These are phyloP conservation scores for Brachypodius melanocephalos DNA, from an alignment of 2,113 vertebrate species.

Conservation along the genomic window DNA sequence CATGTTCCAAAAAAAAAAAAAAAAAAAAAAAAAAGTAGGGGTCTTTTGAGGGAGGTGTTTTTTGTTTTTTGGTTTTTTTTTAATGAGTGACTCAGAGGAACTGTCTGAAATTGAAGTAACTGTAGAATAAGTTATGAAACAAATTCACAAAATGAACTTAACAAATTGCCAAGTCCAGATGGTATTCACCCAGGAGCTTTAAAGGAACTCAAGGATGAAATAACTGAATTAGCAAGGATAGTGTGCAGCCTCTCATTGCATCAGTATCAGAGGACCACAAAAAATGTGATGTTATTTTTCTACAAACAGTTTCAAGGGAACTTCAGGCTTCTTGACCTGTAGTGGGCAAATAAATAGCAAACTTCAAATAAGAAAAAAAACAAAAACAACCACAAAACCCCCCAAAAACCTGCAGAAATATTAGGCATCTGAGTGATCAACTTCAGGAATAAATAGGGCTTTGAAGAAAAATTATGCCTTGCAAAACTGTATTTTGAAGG, in stretches of 20 bases:
- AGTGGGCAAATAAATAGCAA: background rate
- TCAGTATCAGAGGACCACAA: background rate
- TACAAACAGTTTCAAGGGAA: background rate
- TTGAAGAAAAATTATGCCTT: background rate
- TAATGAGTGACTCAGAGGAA: background rate
- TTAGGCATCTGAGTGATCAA: background rate
- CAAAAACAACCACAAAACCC: no score
- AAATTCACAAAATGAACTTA: slow-evolving; percentile 19
- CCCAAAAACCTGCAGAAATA: background rate
- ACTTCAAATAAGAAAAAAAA: background rate
- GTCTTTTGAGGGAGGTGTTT: background rate
- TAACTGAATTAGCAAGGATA: background rate
- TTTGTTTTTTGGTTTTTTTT: background rate
- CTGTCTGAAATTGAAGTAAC: background rate
- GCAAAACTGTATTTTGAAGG: background rate
- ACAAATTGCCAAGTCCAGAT: slow-evolving; percentile 40
- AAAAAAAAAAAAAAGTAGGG: background rate
- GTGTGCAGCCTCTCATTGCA: background rate
- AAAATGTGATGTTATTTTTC: background rate
- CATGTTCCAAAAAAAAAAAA: background rate
- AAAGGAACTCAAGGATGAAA: slow-evolving; percentile 33
- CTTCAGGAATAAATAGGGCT: background rate
- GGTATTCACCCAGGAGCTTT: slow-evolving; percentile 30
- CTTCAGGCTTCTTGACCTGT: background rate
- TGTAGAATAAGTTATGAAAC: background rate